Percentiles rank a stretch among this genome's conserved stretches.
Conservation (phyloP, 2,797 vertebrate species). For the Melopsittacus undulatus region DNA sequence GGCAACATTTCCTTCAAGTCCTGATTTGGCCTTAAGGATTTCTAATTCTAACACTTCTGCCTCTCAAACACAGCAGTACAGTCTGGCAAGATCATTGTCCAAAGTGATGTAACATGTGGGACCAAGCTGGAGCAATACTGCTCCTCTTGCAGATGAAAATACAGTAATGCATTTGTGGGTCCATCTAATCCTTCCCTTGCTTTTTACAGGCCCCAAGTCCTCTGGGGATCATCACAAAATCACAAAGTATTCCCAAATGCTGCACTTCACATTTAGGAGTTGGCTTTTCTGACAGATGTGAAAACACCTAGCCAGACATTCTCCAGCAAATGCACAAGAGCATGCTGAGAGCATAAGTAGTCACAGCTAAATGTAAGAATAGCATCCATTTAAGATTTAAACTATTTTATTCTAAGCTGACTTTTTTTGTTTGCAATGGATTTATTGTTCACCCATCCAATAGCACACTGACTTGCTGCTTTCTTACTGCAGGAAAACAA, state of each 20-base stretch:
- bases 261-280: constrained; percentile 57
- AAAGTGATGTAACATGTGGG: constrained; percentile 33
- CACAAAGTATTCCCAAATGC: constrained; percentile 45
- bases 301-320: constrained; percentile 51
- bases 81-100: constrained; percentile 63
- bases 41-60: background rate
- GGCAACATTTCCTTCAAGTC: constrained; percentile 3
- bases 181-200: constrained; percentile 47
- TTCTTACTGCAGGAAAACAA: background rate
- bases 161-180: constrained; percentile 46
- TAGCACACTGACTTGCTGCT: background rate
- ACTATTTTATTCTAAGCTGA: background rate
- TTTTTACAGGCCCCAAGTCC: constrained; percentile 55
- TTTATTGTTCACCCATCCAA: background rate
- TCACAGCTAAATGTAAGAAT: constrained; percentile 1
- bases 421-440: background rate
- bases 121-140: background rate
- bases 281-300: constrained; percentile 59
- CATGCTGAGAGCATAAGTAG: constrained; percentile 1
- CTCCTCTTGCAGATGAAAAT: constrained; percentile 56
- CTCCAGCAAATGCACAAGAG: constrained; percentile 2
- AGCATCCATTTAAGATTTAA: background rate
- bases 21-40: constrained; percentile 37
- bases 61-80: background rate
- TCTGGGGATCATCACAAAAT: constrained; percentile 56